Conservation (phyloP, 2,888 invertebrate genomes). For the Nowickia ferox region DNA sequence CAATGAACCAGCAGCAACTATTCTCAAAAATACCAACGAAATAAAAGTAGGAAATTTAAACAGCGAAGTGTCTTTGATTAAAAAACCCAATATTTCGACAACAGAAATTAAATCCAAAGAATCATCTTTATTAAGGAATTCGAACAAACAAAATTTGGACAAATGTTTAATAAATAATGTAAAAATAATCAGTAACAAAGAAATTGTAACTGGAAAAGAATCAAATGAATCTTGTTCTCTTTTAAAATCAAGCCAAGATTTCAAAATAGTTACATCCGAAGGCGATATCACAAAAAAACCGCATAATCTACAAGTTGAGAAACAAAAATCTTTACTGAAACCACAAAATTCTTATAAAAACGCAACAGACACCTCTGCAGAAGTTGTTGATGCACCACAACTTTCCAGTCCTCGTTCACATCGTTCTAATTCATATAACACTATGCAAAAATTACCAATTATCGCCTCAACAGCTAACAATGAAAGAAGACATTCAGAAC, state of each 20-base stretch:
- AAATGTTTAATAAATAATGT: neutral
- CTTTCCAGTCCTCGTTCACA: slow-evolving; percentile 70
- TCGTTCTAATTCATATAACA: slow-evolving; percentile 72
- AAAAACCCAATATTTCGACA: slow-evolving; percentile 40
- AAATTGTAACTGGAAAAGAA: slow-evolving; percentile 20
- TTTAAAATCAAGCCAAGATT: slow-evolving; percentile 51
- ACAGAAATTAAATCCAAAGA: slow-evolving; percentile 40
- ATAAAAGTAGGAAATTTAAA: slow-evolving; percentile 59
- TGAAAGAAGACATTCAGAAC: slow-evolving; percentile 71
- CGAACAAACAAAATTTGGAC: slow-evolving; percentile 18
- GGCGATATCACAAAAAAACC: neutral
- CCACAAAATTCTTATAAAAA: slow-evolving; percentile 18
- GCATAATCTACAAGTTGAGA: slow-evolving; percentile 38
- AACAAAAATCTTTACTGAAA: slow-evolving; percentile 73
- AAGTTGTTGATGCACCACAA: neutral
- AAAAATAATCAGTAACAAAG: neutral
- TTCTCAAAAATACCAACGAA: slow-evolving; percentile 45
- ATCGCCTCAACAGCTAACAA: neutral
- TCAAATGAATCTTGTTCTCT: slow-evolving; percentile 43
- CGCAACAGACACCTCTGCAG: neutral
- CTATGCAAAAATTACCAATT: slow-evolving; percentile 12
- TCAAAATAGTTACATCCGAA: slow-evolving; percentile 3
- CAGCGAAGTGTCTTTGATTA: slow-evolving; percentile 64
- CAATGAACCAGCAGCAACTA: slow-evolving; percentile 17
- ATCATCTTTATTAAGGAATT: slow-evolving; percentile 35